A percentile compares a stretch with the other conserved stretches of the same genome.
Evolutionary conservation across 1,140 invertebrate genomes (phyloP).

Genomic region (Listronotus oregonensis): DNA sequence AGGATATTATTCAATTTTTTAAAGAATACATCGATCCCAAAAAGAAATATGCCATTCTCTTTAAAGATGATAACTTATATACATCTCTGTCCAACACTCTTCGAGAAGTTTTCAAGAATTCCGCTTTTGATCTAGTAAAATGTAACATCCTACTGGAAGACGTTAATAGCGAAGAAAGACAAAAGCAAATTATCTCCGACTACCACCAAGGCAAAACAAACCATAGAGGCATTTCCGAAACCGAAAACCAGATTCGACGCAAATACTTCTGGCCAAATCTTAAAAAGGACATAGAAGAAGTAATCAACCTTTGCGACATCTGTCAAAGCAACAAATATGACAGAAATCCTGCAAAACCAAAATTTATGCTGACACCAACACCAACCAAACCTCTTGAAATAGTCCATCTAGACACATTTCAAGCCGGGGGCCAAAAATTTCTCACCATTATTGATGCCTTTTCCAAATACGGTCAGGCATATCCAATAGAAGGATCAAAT

Average conservation of each 20-base stretch:
- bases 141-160: background rate
- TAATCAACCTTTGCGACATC: slow-evolving; percentile 21
- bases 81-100: too few relatives aligned
- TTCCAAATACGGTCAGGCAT: slow-evolving; percentile 48
- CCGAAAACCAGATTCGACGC: slow-evolving; percentile 13
- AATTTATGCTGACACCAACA: slow-evolving; percentile 11
- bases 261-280: slow-evolving; percentile 24
- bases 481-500: slow-evolving; percentile 31
- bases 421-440: too few relatives aligned
- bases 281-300: slow-evolving; percentile 9
- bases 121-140: background rate
- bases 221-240: slow-evolving; percentile 26
- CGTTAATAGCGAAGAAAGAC: background rate
- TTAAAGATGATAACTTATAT: too few relatives aligned
- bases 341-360: slow-evolving; percentile 4
- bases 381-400: slow-evolving; percentile 21
- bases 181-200: slow-evolving; percentile 3
- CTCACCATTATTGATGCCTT: slow-evolving; percentile 49
- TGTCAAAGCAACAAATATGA: slow-evolving; percentile 20
- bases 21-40: too few relatives aligned
- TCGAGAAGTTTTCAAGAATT: background rate
- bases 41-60: too few relatives aligned
- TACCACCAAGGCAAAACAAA: slow-evolving; percentile 25
- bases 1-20: too few relatives aligned
- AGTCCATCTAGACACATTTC: slow-evolving; percentile 9